Base-by-base conservation (phyloP, 2,888 invertebrate species). In the Hyles lineata region DNA sequence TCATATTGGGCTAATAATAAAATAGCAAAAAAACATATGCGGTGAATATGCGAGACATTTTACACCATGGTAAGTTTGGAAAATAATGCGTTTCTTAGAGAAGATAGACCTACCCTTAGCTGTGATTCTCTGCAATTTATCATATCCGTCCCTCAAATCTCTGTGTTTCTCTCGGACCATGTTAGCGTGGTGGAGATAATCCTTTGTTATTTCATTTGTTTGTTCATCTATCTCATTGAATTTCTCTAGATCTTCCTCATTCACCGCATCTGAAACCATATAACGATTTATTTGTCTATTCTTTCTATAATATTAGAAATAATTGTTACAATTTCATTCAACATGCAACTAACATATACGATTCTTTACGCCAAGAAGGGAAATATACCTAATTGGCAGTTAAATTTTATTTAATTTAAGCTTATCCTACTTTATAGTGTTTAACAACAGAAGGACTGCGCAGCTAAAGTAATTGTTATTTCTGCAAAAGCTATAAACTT, bases 61-160 rank as follows among this genome's bases (percentile, higher is more conserved):
- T 11, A 15, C 3, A 43, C 15, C 15, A 15, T 15, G 43, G 15
- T 43, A 11, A 43, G 2, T 43, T 43, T 43, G 11, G 43, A 11
- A 43, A 1, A 43, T 8, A 35, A 35, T 5, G 2, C 1, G 35
- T 35, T 35, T 43, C 35, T 15, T 15, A 43, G 43, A 43, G 11
- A 43, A 11, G 15, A 59, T 25, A 59, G 70, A 2, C 50, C 50
- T 79, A 83, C 97, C 98, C 89, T 96, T 96, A 1, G 97, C 96
- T 25, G 98, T 96, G 74, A 97, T 90, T 72, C 97, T 95, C 80
- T 97, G 96, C 52, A 98, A 90, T 43, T 96, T 96, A 84, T 98
- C 98, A 85, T 96, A 98, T 59, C 97, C 97, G 81, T 97, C 97
- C 79, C 97, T 96, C 32, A 99, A 91, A 62, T 96, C 96, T 67